Percentiles rank a stretch among this genome's conserved stretches.
Conservation (phyloP, 2,888 invertebrate species). For the Bembecia ichneumoniformis region DNA sequence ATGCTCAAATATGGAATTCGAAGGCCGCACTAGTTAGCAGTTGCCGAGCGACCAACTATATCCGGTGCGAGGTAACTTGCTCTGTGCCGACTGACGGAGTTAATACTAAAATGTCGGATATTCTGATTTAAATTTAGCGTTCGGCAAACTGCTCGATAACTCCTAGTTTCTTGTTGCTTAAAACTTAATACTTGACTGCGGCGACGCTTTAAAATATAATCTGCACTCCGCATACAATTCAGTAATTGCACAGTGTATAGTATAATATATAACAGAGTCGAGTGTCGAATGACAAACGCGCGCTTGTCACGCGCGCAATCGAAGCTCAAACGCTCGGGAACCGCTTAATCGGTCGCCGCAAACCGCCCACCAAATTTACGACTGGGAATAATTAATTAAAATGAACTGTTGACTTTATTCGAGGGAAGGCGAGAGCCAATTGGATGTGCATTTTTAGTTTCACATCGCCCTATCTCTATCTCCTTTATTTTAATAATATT, state of each 20-base stretch:
- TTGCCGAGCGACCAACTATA: background rate
- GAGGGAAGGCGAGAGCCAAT: background rate
- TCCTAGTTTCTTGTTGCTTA: background rate
- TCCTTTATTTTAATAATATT: too few relatives aligned
- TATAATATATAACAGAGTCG: background rate
- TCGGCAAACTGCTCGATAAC: background rate
- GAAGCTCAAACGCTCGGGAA: background rate
- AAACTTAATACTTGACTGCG: too few relatives aligned
- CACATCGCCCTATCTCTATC: too few relatives aligned
- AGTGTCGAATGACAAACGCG: background rate
- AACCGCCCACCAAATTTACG: conserved; percentile 21
- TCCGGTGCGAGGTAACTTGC: background rate
- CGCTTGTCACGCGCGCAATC: background rate
- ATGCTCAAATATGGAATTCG: background rate
- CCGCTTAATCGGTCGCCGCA: background rate
- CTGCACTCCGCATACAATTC: too few relatives aligned
- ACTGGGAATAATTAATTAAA: conserved; percentile 20
- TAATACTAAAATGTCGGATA: background rate
- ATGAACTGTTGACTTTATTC: background rate
- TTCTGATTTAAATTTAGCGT: background rate
- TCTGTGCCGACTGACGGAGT: background rate
- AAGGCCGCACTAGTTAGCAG: background rate
- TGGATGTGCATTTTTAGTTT: too few relatives aligned
- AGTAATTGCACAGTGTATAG: too few relatives aligned
- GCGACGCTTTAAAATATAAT: too few relatives aligned